phyloP scores from a whole-genome alignment of 1,140 invertebrate genomes.

The Drosophila azteca region DNA sequence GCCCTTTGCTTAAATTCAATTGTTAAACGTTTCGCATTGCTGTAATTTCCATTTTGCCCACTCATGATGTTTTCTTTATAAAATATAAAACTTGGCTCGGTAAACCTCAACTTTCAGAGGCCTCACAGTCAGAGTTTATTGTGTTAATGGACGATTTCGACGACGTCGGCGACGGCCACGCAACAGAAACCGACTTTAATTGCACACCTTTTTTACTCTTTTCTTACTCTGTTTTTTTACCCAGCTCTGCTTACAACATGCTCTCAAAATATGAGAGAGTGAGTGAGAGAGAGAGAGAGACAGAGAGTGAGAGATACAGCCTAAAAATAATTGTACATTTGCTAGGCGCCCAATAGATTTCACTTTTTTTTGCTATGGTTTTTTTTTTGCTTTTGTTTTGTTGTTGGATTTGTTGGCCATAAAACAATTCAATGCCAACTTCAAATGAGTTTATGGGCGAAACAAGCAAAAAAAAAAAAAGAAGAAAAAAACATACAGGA shows the following conservation, averaged over 20 bases:
- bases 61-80: slow-evolving; percentile 43
- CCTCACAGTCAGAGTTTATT: slow-evolving; percentile 65
- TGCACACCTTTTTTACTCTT: slow-evolving; percentile 40
- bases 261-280: slow-evolving; percentile 25
- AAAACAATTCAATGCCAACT: slow-evolving; percentile 73
- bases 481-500: slow-evolving; percentile 25
- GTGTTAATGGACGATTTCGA: slow-evolving; percentile 71
- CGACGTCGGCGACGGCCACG: slow-evolving; percentile 49
- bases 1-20: slow-evolving; percentile 44
- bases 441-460: slow-evolving; percentile 52
- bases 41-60: slow-evolving; percentile 58
- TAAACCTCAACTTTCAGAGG: slow-evolving; percentile 17
- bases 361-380: slow-evolving; percentile 55
- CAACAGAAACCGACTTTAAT: slow-evolving; percentile 60
- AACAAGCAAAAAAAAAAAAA: slow-evolving; percentile 19
- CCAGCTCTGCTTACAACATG: slow-evolving; percentile 39
- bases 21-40: slow-evolving; percentile 43
- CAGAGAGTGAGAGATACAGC: slow-evolving; percentile 13
- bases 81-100: slow-evolving; percentile 1
- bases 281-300: slow-evolving; percentile 1
- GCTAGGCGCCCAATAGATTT: slow-evolving; percentile 55
- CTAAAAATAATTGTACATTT: slow-evolving; percentile 50
- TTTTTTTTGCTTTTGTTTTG: slow-evolving; percentile 51
- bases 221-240: too few relatives aligned
- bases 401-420: slow-evolving; percentile 39